Evolutionary conservation across 2,888 invertebrate species (phyloP), one percentile per base, ranked within the genome.

Genomic region (Melipona beecheii): DNA sequence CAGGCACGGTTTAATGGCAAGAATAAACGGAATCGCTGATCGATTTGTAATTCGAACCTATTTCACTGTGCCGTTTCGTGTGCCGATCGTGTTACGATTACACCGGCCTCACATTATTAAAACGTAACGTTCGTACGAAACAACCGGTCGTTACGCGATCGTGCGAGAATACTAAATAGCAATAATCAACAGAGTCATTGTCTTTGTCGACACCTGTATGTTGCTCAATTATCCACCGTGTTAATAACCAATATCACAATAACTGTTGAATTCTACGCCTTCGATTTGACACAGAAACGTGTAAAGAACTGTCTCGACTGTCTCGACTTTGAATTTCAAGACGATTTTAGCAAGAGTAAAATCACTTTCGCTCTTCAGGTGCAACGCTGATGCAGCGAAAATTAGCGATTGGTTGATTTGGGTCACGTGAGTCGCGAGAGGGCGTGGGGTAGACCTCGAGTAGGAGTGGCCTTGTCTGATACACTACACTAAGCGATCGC

Each of bases 51-150:
- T 62, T 68, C 1, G 24, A 21, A 43, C 21, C 27, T 31, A 19
- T 52, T 77, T 52, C 78, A 15, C 24, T 78, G 31, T 50, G 43
- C 43, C 50, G 56, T 49, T 66, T 58, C 65, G 17, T 21, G 70
- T 50, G n/a, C 24, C 24, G 36, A 77, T 70, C 43, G 56, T 24
- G 58, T 77, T 66, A 27, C 68, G 21, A 71, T 72, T 62, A 56
- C 62, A 56, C n/a, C 17, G 24, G 1, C 31, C 13, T 3, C 21
- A 11, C 52, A 24, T 11, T 27, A n/a, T 62, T 52, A 69, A 65
- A 81, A 52, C 56, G 79, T 70, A 50, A 52, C 50, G 49, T 78
- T 54, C n/a, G 17, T 36, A 43, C 31, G 73, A 50, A 27, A 62
- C 68, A 74, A 70, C 21, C 19, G 36, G 54, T 56, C 60, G 49